Base-by-base conservation (phyloP, 2,113 vertebrate species). In the Fregata magnificens region DNA sequence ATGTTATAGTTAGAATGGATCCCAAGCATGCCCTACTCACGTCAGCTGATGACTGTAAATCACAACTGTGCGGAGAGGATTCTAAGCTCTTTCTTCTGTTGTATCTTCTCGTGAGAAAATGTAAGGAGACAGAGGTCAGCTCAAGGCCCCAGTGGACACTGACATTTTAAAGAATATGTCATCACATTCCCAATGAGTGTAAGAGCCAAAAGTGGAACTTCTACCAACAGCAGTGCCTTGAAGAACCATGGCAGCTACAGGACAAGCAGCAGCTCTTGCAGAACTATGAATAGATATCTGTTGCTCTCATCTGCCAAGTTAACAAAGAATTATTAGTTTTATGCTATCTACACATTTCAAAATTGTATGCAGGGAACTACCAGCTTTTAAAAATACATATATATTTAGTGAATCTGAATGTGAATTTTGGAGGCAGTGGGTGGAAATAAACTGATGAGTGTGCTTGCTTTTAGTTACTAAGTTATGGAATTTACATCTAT, bases 161-260 rank as follows among this genome's bases (percentile, higher is more conserved):
- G 19, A 5, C 7, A 17, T 76, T 87, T 93, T 55, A 50, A 67
- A 52, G 40, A 67, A 16, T 44, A 5, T 83, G 81, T 63, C 10
- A 59, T 6, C 10, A 10, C 1, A 4, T 44, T 83, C 19, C 5
- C 7, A 29, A 49, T 0, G 11, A 70, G 13, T 53, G 2, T 36
- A 70, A 61, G 13, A 85, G 24, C 4, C 28, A 59, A 53, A 49
- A 71, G 5, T 53, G 13, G 26, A 71, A 53, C 15, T 32, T 74
- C 38, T 5, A 20, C 38, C 17, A 61, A 8, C 17, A 38, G 2
- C 29, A 61, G 38, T 50, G 14, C 19, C 58, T 92, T 71, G 15
- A 65, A 62, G 59, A 82, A 62, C 11, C 20, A 22, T 61, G 40
- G 16, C 29, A 89, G 24, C 22, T 80, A 11, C 17, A 72, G 42